phyloP scores from a whole-genome alignment of 1,140 invertebrate genomes.

The Hycleus cichorii region DNA sequence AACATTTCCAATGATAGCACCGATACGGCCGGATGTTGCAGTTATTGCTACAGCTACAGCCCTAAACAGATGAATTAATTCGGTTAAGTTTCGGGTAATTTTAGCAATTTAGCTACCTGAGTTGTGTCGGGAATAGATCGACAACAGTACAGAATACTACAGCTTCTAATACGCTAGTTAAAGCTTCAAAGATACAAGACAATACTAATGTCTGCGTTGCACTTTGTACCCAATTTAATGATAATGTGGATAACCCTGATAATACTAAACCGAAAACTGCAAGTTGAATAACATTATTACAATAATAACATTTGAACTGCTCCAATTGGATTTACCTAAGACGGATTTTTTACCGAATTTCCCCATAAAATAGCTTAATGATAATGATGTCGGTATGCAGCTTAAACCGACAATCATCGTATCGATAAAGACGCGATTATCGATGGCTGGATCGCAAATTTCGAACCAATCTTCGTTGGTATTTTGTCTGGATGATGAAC shows the following conservation, averaged over 20 bases:
- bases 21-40: constrained; percentile 48
- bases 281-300: constrained; percentile 10
- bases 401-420: constrained; percentile 48
- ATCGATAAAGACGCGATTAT: constrained; percentile 46
- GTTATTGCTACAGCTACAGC: constrained; percentile 49
- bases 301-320: background rate
- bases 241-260: constrained; percentile 48
- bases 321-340: constrained; percentile 37
- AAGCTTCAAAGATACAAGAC: constrained; percentile 50
- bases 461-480: constrained; percentile 1
- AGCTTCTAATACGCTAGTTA: constrained; percentile 50
- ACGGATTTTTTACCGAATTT: constrained; percentile 50
- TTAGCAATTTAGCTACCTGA: constrained; percentile 30
- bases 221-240: constrained; percentile 48
- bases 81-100: background rate
- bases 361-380: constrained; percentile 47
- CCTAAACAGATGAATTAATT: constrained; percentile 31
- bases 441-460: constrained; percentile 36
- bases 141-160: constrained; percentile 52
- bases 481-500: constrained; percentile 7
- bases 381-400: constrained; percentile 48
- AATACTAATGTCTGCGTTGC: constrained; percentile 46
- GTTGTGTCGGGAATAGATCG: constrained; percentile 46
- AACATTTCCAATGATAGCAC: constrained; percentile 51
- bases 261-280: constrained; percentile 48